Conservation (phyloP, 2,888 invertebrate genomes). For the Drosophila vallismaia region DNA sequence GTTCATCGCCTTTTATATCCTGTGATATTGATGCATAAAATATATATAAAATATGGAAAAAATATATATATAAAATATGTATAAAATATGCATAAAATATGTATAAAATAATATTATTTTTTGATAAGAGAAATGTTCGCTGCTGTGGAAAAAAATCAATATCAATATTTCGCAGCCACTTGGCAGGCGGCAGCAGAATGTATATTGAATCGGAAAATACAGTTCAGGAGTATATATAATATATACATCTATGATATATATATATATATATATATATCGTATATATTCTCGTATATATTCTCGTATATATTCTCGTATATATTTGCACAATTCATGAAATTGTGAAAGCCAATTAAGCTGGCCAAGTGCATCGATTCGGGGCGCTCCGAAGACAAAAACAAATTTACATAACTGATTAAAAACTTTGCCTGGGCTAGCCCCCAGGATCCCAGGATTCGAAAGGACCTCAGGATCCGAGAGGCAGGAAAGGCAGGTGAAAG, state of each 20-base stretch:
- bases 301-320: conserved; percentile 8
- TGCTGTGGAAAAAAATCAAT: conserved; percentile 27
- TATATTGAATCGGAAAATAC: not conserved
- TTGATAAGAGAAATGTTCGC: conserved; percentile 3
- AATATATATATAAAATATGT: not conserved
- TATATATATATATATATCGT: conserved; percentile 15
- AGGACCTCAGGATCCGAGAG: not conserved
- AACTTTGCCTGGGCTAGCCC: conserved; percentile 50
- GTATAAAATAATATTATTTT: conserved; percentile 14
- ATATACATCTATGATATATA: not conserved
- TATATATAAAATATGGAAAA: not conserved
- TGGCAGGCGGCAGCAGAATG: conserved; percentile 11
- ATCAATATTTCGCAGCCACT: conserved; percentile 38
- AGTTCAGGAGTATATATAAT: not conserved
- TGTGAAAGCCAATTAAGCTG: conserved; percentile 60
- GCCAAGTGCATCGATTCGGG: conserved; percentile 14
- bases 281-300: conserved; percentile 22
- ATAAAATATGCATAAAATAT: not conserved
- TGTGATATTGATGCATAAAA: not conserved
- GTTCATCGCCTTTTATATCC: not conserved
- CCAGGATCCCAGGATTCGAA: too few species aligned
- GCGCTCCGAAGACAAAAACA: conserved; percentile 49
- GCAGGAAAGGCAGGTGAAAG: conserved; percentile 3
- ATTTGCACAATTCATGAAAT: conserved; percentile 57
- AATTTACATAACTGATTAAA: conserved; percentile 78